Percentiles rank a stretch among this genome's conserved stretches.
These are phyloP conservation scores for Eudemis profundana DNA, from an alignment of 2,888 invertebrate species.

Conservation along the genomic window DNA sequence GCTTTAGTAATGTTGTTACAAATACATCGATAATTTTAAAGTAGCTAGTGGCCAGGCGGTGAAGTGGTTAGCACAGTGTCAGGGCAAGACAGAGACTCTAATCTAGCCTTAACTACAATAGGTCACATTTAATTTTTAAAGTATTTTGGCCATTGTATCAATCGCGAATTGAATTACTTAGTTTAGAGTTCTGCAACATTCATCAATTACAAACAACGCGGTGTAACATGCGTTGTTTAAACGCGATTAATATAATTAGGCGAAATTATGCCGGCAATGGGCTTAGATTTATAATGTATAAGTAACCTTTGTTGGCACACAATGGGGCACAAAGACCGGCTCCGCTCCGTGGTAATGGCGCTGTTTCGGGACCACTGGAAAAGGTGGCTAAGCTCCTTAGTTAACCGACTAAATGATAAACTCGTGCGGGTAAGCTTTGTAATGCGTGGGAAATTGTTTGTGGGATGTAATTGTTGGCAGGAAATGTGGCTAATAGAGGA, in stretches of 20 bases:
- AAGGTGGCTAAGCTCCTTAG: constrained; percentile 34
- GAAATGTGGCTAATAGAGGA: neutral
- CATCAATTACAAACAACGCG: neutral
- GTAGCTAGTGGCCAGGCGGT: too few relatives aligned
- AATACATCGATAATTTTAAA: too few relatives aligned
- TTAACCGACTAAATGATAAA: constrained; percentile 33
- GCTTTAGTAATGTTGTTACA: too few relatives aligned
- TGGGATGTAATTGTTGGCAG: neutral
- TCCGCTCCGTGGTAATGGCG: constrained; percentile 43
- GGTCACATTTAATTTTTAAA: too few relatives aligned
- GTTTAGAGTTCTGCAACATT: neutral
- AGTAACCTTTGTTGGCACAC: constrained; percentile 45
- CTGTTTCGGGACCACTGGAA: constrained; percentile 18
- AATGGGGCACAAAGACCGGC: constrained; percentile 45
- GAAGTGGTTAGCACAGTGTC: too few relatives aligned
- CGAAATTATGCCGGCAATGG: constrained; percentile 46
- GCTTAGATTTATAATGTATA: constrained; percentile 46
- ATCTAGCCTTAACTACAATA: too few relatives aligned
- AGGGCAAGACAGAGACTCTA: too few relatives aligned
- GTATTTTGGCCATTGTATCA: too few relatives aligned
- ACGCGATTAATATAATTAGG: constrained; percentile 46
- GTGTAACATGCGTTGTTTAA: too few relatives aligned
- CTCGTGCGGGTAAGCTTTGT: constrained; percentile 23
- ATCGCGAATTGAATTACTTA: too few relatives aligned
- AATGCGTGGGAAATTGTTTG: neutral